Evolutionary conservation across 2,888 invertebrate species (phyloP).

Genomic region (Acanthococcus lagerstroemiae): DNA sequence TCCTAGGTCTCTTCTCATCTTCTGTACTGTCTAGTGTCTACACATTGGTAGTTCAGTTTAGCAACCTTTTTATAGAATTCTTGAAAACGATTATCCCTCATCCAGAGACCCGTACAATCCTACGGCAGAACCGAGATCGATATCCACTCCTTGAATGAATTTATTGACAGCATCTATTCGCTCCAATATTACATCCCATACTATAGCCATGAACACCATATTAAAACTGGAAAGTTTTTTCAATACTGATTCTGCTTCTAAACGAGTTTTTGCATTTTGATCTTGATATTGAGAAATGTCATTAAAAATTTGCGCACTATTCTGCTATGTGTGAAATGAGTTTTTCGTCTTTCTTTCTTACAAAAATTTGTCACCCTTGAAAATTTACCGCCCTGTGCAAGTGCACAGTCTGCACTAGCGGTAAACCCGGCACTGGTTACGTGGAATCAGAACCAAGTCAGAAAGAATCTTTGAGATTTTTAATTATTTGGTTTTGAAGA

Average conservation of each 20-base stretch:
- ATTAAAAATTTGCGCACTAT: conserved; percentile 8
- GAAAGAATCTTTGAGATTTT: too few relatives aligned
- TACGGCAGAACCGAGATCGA: conserved; percentile 7
- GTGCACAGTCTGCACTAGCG: too few relatives aligned
- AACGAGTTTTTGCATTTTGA: conserved; percentile 5
- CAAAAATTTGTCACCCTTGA: too few relatives aligned
- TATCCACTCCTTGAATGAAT: conserved; percentile 9
- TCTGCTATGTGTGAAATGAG: too few relatives aligned
- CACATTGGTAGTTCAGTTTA: conserved; percentile 8
- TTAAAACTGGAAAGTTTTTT: conserved; percentile 6
- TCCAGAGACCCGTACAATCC: not conserved
- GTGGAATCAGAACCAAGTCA: too few relatives aligned
- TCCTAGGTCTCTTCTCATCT: not conserved
- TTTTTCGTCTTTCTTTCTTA: too few relatives aligned
- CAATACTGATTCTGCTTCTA: conserved; percentile 9
- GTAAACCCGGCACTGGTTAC: too few relatives aligned
- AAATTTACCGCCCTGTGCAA: too few relatives aligned
- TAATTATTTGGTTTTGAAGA: too few relatives aligned
- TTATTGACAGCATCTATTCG: conserved; percentile 13
- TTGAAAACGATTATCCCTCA: conserved; percentile 9
- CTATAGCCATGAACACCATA: conserved; percentile 3
- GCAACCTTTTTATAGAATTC: conserved; percentile 12
- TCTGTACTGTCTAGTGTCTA: conserved; percentile 10
- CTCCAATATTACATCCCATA: conserved; percentile 14
- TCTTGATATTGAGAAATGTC: conserved; percentile 7